A percentile compares a stretch with the other conserved stretches of the same genome.
These are phyloP conservation scores for Priocnemis perturbator DNA, from an alignment of 2,888 invertebrate genomes.

Conservation along the genomic window DNA sequence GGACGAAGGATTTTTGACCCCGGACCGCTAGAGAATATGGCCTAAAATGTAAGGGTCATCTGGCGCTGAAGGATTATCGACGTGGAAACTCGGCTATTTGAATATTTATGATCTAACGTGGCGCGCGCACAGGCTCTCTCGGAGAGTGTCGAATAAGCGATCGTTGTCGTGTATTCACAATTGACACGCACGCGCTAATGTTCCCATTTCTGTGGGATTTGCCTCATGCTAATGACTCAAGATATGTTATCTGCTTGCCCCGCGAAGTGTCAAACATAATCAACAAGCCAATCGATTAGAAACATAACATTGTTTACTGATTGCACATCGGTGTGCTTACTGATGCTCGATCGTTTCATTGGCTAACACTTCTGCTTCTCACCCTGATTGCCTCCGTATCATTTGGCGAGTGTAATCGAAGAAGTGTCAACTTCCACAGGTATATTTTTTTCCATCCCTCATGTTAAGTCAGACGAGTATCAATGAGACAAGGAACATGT, in stretches of 20 bases:
- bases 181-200: not conserved
- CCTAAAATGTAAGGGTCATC: not conserved
- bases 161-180: no score
- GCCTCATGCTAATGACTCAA: conserved; percentile 1
- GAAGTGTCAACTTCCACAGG: no score
- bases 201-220: conserved; percentile 3
- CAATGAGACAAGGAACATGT: no score
- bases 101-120: no score
- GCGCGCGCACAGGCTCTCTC: no score
- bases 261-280: conserved; percentile 40
- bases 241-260: conserved; percentile 8
- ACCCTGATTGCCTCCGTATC: no score
- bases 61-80: no score
- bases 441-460: no score
- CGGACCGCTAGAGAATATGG: not conserved
- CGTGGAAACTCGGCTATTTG: no score
- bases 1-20: conserved; percentile 2
- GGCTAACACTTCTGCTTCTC: conserved; percentile 21
- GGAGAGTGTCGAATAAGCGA: no score
- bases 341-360: conserved; percentile 38
- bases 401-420: no score
- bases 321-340: conserved; percentile 38
- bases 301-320: conserved; percentile 43
- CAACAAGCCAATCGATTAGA: conserved; percentile 47
- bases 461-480: no score